Base-by-base conservation (phyloP, 2,797 vertebrate genomes). In the Rhabdophis nuchalis region DNA sequence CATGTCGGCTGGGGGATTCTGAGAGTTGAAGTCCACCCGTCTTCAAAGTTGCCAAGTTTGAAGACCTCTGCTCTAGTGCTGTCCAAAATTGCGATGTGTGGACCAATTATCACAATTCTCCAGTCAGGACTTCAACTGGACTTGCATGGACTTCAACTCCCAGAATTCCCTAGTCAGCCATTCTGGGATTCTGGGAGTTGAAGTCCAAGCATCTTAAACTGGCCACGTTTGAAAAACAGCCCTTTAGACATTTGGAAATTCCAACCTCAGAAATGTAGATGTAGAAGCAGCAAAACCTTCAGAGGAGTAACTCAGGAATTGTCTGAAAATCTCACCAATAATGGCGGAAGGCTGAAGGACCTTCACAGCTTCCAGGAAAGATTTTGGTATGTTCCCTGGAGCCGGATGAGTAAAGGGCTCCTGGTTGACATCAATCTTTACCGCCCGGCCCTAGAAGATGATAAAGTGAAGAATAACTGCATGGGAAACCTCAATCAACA, bases 331-430 rank as follows among this genome's bases (percentile, higher is more conserved):
- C 97, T 97, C 92, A 99, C 99, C 99, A 16, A 99, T 99, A 92
- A 99, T 99, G 85, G 98, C 98, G 46, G 99, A 98, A 60, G 99
- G 99, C 96, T 96, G 98, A 86, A 99, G 97, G 32, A 98, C 95
- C 89, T 98, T 99, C 93, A 99, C 98, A n/a, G 99, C 99, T 57
- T 99, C 98, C 13, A 98, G 96, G 95, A 99, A 99, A 0, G 97
- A 98, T 92, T 97, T 96, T 72, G 98, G 97, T 23, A 96, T 29
- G 27, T 96, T 94, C 57, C 97, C 97, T 2, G 98, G 98, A 94
- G 98, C 97, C 58, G 94, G 93, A 5, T 99, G 99, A 8, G 98
- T 96, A 93, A 99, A 99, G 0, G 97, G 97, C 88, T 99, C 98
- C 95, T 99, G 99, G 95, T 99, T 97, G 87, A 94, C 86, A 86